Evolutionary conservation across 2,888 invertebrate species (phyloP), one percentile per base, ranked within the genome.

Genomic region (Anaspis maculata): DNA sequence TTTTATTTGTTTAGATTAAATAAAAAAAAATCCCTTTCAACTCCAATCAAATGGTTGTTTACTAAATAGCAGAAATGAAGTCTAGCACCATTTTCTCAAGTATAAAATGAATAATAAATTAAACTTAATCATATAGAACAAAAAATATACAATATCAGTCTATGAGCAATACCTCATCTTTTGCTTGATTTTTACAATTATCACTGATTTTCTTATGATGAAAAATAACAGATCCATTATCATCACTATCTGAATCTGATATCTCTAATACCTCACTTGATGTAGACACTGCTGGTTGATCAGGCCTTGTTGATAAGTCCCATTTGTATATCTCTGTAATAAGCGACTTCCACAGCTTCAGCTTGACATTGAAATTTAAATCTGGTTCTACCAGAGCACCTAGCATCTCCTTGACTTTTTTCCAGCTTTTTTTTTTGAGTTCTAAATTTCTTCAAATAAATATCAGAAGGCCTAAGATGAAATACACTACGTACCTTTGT

Each of bases 281-380:
- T 13, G 30, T 15, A 16, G 19, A 19, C 5, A 19, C 3, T 9
- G 25, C 2, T 13, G 15, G 13, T 14, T n/a, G n/a, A 2, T 7
- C 3, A n/a, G 13, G 15, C 11, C 12, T 23, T 2, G 6, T 13
- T 13, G 11, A 13, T 12, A 7, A 10, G 13, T 28, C 32, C 32
- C n/a, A n/a, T n/a, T n/a, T n/a, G 23, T 37, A 33, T 11, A 46
- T 25, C 25, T 44, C 44, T 2, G 24, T n/a, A 27, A 46, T 26
- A 10, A 46, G 25, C 13, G 32, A 30, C 27, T 40, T 42, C 46
- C 46, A 46, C 15, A 46, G 30, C 28, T 39, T 44, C 3, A 46
- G 25, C 40, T 46, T 44, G 4, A 29, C 15, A 25, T 39, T 34
- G 22, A 46, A 46, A 7, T 44, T 41, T 5, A 44, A 30, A n/a